These are phyloP conservation scores for Drosophila nasuta DNA, from an alignment of 1,140 invertebrate genomes.

Conservation along the genomic window DNA sequence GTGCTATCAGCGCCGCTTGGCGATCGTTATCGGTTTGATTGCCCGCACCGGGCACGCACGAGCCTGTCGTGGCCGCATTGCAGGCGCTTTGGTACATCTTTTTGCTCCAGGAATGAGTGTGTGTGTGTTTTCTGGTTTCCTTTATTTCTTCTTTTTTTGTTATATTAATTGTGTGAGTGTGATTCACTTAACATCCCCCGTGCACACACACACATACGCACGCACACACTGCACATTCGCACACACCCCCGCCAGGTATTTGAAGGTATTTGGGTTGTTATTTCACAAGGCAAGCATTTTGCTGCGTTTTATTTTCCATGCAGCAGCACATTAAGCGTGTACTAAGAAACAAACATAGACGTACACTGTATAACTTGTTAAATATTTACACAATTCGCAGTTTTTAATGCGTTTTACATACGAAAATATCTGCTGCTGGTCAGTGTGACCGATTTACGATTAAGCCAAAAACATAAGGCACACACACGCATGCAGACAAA, in stretches of 20 bases:
- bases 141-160: slow-evolving; percentile 16
- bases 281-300: slow-evolving; percentile 68
- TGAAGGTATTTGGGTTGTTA: slow-evolving; percentile 41
- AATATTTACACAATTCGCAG: slow-evolving; percentile 46
- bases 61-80: slow-evolving; percentile 86
- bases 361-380: slow-evolving; percentile 18
- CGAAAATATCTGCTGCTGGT: slow-evolving; percentile 54
- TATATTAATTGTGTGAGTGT: slow-evolving; percentile 57
- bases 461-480: slow-evolving; percentile 15
- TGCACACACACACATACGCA: slow-evolving; percentile 21
- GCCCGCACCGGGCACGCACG: slow-evolving; percentile 85
- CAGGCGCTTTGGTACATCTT: slow-evolving; percentile 89
- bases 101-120: slow-evolving; percentile 15
- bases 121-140: no score
- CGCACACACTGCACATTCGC: slow-evolving; percentile 5
- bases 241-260: slow-evolving; percentile 67
- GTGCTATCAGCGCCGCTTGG: slow-evolving; percentile 86
- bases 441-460: slow-evolving; percentile 33
- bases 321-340: slow-evolving; percentile 16
- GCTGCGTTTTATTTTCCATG: slow-evolving; percentile 27
- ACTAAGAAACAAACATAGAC: slow-evolving; percentile 30
- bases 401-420: slow-evolving; percentile 73
- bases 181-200: slow-evolving; percentile 77
- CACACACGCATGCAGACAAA: background rate
- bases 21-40: slow-evolving; percentile 85